Percentiles rank a stretch among this genome's conserved stretches.
phyloP scores from a whole-genome alignment of 1,140 invertebrate genomes.

The Formica selysi region DNA sequence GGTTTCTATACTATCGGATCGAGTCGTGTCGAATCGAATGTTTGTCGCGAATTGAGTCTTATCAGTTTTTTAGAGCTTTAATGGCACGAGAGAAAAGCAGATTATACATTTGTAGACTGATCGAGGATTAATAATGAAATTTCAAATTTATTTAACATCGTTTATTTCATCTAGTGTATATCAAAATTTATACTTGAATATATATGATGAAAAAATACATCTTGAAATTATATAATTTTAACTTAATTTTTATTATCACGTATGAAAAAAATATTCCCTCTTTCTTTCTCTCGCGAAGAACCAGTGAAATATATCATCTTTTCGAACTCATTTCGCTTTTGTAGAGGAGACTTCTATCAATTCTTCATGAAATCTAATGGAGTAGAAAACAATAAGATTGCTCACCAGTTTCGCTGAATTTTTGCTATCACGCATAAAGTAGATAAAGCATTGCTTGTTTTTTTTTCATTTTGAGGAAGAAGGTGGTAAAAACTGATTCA shows the following conservation, averaged over 20 bases:
- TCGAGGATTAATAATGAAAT: slow-evolving; percentile 1
- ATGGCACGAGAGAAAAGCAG: neutral
- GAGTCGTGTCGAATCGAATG: slow-evolving; percentile 49
- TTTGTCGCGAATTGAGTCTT: slow-evolving; percentile 43
- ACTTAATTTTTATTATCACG: neutral
- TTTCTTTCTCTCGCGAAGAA: neutral
- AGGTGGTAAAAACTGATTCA: neutral
- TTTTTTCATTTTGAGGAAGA: neutral
- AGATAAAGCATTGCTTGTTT: slow-evolving; percentile 1
- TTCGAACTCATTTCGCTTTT: slow-evolving; percentile 6
- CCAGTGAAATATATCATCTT: slow-evolving; percentile 28
- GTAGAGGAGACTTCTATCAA: slow-evolving; percentile 19
- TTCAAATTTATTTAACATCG: slow-evolving; percentile 13
- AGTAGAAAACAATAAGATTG: slow-evolving; percentile 50
- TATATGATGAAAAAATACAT: neutral
- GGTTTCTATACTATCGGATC: slow-evolving; percentile 37
- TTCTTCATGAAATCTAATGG: slow-evolving; percentile 46
- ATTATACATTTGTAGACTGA: neutral
- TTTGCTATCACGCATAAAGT: slow-evolving; percentile 19
- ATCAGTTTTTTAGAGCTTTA: slow-evolving; percentile 30
- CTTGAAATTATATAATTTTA: neutral
- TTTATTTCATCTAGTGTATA: neutral
- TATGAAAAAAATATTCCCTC: neutral
- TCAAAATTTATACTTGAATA: neutral
- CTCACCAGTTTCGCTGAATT: slow-evolving; percentile 16